Base-by-base conservation (phyloP, 2,113 vertebrate genomes). In the Sula dactylatra region DNA sequence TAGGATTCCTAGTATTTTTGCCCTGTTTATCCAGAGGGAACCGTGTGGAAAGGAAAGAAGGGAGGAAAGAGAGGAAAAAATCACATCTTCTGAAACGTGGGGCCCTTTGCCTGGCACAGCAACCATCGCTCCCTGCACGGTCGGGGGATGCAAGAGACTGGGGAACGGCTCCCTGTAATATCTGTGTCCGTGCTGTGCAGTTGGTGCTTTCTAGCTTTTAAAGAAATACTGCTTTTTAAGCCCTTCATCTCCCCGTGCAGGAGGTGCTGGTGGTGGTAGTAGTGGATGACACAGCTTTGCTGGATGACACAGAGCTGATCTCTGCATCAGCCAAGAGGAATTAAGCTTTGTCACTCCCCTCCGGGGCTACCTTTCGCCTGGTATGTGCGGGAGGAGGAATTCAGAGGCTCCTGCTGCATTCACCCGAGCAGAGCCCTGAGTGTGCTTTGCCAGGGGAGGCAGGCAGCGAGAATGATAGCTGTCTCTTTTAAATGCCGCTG, bases 401-500 rank as follows among this genome's bases (percentile, higher is more conserved):
- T 97, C 98, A 97, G 94, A 98, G 98, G 98, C 98, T 96, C 87
- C 97, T 97, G 98, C 98, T 94, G 97, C 98, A 97, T 98, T 98
- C 97, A 73, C 91, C 96, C 82, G 73, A 97, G 96, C 98, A 80
- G 97, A 98, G 97, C 98, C 97, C 97, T 90, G 97, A 98, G 97
- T 93, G 80, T 84, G 96, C 98, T 96, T 90, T 94, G 97, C 97
- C 97, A 82, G 95, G 89, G 97, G 82, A 94, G 93, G 97, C 98
- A 97, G 98, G 97, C 95, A 94, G 98, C 97, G 96, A 99, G 98
- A 98, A 99, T 99, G 99, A 99, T 99, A 98, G 99, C 99, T 92
- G 99, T 99, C 98, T 99, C 99, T 96, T 99, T 99, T 94, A 99
- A 99, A 98, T 99, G 99, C 98, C 99, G 99, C 94, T 99, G 99